Percentiles rank a stretch among this genome's conserved stretches.
Evolutionary conservation across 2,888 invertebrate genomes (phyloP).

Genomic region (Oxytorus armatus): DNA sequence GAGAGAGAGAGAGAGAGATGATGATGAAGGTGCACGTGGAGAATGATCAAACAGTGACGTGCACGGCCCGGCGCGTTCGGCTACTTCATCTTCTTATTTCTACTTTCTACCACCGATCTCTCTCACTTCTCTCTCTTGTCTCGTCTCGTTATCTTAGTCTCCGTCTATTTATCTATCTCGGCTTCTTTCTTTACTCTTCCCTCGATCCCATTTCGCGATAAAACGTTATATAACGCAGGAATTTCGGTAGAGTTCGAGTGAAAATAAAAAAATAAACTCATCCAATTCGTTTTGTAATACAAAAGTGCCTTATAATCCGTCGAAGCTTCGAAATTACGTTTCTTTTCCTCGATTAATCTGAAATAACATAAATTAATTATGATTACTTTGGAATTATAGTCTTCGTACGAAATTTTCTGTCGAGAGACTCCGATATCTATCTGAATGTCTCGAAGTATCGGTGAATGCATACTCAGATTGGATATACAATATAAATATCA

Average conservation of each 20-base stretch:
- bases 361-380: not conserved
- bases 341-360: no score
- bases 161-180: conserved; percentile 10
- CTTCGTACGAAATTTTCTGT: not conserved
- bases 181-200: conserved; percentile 6
- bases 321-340: no score
- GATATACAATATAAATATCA: conserved; percentile 21
- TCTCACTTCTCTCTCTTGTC: not conserved
- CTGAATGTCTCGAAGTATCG: not conserved
- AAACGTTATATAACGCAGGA: conserved; percentile 4
- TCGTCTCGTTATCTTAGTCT: conserved; percentile 34
- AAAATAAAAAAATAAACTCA: not conserved
- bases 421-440: not conserved
- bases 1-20: conserved; percentile 15
- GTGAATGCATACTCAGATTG: not conserved
- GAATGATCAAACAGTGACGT: conserved; percentile 62
- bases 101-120: not conserved
- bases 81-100: conserved; percentile 58
- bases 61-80: conserved; percentile 11
- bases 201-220: conserved; percentile 24
- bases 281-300: no score
- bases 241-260: not conserved
- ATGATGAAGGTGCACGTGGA: conserved; percentile 34
- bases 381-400: not conserved
- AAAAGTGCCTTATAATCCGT: no score